Percentiles rank a stretch among this genome's conserved stretches.
These are phyloP conservation scores for Aphidius gifuensis DNA, from an alignment of 1,140 invertebrate species.

Conservation along the genomic window DNA sequence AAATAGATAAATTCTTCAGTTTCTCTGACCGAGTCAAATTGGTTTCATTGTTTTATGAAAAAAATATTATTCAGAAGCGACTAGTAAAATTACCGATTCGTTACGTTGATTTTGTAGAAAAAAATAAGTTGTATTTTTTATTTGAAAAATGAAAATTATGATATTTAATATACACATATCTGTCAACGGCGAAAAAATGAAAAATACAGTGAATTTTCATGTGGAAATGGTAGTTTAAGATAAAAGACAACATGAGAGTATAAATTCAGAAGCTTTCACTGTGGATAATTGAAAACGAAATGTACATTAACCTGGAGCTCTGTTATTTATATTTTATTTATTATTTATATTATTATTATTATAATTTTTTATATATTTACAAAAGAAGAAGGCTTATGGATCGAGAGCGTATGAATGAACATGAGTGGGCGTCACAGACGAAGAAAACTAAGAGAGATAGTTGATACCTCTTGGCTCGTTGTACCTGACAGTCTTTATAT, in stretches of 20 bases:
- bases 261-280: neutral
- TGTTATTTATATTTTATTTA: neutral
- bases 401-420: constrained; percentile 20
- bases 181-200: no score
- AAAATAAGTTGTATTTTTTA: no score
- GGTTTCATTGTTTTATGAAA: no score
- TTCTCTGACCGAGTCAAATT: no score
- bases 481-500: constrained; percentile 32
- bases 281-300: constrained; percentile 18
- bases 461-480: constrained; percentile 23
- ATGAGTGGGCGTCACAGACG: constrained; percentile 25
- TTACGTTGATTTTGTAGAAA: no score
- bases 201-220: no score
- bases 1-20: no score
- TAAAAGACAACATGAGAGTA: neutral
- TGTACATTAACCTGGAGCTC: neutral
- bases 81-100: no score
- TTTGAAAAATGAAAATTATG: no score
- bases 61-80: no score
- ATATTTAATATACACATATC: no score
- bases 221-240: no score
- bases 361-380: neutral
- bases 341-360: neutral
- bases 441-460: constrained; percentile 6
- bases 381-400: neutral